Conservation (phyloP, 2,888 invertebrate genomes). For the Onchidella celtica region DNA sequence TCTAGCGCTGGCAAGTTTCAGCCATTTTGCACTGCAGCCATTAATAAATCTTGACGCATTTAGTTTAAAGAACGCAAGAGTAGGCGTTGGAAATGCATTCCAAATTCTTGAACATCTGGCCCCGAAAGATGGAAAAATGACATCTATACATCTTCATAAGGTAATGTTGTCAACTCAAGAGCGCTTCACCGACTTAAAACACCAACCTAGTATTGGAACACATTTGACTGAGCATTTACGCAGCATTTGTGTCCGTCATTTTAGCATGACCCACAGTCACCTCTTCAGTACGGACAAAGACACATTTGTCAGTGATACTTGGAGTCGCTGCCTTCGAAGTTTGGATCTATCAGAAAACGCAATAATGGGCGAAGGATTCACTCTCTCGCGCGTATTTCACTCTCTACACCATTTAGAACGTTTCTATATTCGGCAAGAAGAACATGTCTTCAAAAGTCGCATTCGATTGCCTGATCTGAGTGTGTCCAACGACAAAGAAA, state of each 20-base stretch:
- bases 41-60: not conserved
- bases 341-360: constrained; percentile 5
- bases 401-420: no score
- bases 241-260: constrained; percentile 10
- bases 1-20: not conserved
- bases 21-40: not conserved
- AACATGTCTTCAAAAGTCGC: no score
- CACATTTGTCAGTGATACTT: not conserved
- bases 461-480: no score
- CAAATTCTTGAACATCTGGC: not conserved
- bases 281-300: not conserved
- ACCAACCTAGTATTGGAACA: no score
- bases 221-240: constrained; percentile 14
- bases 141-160: not conserved
- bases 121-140: not conserved
- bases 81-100: not conserved
- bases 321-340: not conserved
- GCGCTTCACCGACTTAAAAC: no score
- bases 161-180: not conserved
- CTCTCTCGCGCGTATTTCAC: no score
- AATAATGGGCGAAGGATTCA: not conserved
- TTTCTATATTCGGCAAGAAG: no score
- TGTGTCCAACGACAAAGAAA: no score
- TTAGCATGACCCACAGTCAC: not conserved
- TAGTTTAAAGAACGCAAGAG: not conserved